Evolutionary conservation across 2,888 invertebrate genomes (phyloP).

Genomic region (Zootermopsis nevadensis): DNA sequence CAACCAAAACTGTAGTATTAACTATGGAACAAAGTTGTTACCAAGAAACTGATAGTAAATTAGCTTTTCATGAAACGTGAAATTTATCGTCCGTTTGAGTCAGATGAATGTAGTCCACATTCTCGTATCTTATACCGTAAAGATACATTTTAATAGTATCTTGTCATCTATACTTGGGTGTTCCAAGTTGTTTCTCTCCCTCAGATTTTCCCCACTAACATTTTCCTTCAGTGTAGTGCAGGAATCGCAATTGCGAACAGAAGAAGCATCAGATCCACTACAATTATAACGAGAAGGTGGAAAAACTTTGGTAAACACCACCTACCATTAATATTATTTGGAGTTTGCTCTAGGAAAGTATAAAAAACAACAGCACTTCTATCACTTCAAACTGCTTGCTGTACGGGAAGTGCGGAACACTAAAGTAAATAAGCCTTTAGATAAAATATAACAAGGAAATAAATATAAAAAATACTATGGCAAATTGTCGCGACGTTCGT

Average conservation of each 20-base stretch:
- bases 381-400: slow-evolving; percentile 12
- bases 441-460: slow-evolving; percentile 51
- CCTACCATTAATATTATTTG: slow-evolving; percentile 14
- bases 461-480: slow-evolving; percentile 52
- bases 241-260: background rate
- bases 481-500: slow-evolving; percentile 54
- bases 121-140: no score
- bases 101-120: no score
- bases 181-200: no score
- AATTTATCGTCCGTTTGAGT: no score
- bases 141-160: no score
- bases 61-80: no score
- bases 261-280: background rate
- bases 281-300: background rate
- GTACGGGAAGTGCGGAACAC: slow-evolving; percentile 11
- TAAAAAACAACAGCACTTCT: slow-evolving; percentile 13
- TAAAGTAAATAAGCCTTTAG: slow-evolving; percentile 45
- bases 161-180: no score
- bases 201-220: no score
- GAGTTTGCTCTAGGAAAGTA: slow-evolving; percentile 10
- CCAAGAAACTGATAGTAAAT: no score
- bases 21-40: no score
- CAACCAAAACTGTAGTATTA: no score
- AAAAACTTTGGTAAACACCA: background rate
- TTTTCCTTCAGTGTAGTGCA: no score